These are phyloP conservation scores for Phoxinus dragarum DNA, from an alignment of 2,797 vertebrate species.

Conservation along the genomic window DNA sequence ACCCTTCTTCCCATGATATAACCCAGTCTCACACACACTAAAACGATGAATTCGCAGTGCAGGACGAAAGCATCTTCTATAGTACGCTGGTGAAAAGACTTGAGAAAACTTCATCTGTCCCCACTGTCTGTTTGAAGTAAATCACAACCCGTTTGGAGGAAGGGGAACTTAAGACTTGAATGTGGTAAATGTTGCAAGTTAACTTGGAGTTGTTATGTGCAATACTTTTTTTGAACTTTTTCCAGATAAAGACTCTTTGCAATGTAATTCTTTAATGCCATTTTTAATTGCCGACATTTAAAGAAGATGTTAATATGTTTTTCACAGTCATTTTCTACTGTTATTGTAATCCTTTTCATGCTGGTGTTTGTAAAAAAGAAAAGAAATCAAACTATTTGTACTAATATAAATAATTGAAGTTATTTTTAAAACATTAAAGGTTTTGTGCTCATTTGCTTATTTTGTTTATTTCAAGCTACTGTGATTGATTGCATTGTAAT, in stretches of 20 bases:
- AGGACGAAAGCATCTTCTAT: conserved; percentile 87
- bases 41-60: conserved; percentile 81
- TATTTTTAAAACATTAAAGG: conserved; percentile 99
- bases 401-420: conserved; percentile 99
- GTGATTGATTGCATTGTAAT: conserved; percentile 99
- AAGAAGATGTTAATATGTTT: conserved; percentile 96
- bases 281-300: conserved; percentile 99
- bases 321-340: conserved; percentile 99
- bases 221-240: conserved; percentile 99
- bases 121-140: conserved; percentile 76
- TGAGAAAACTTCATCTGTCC: conserved; percentile 86
- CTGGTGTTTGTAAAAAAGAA: conserved; percentile 99
- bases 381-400: conserved; percentile 99
- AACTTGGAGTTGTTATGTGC: conserved; percentile 99
- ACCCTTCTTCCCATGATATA: conserved; percentile 71
- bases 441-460: conserved; percentile 99
- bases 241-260: conserved; percentile 98
- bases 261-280: conserved; percentile 99
- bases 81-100: conserved; percentile 98
- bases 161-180: conserved; percentile 99
- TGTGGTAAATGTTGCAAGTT: conserved; percentile 99
- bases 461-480: conserved; percentile 99
- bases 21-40: conserved; percentile 84
- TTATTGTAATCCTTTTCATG: conserved; percentile 99
- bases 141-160: conserved; percentile 83